These are phyloP conservation scores for Pegoplata infirma DNA, from an alignment of 2,888 invertebrate genomes.

Conservation along the genomic window DNA sequence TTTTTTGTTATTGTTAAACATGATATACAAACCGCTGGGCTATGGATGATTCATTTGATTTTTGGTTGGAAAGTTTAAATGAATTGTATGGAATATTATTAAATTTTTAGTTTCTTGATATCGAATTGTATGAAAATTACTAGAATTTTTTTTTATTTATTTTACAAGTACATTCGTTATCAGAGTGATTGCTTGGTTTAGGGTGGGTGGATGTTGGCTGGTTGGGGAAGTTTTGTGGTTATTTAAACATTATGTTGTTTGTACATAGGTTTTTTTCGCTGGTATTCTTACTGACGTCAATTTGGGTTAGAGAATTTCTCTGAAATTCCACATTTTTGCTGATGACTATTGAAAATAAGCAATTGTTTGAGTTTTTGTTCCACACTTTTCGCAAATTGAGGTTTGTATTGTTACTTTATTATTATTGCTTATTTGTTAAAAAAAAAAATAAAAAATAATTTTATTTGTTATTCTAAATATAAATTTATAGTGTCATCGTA, in stretches of 20 bases:
- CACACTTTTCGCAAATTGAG: conserved; percentile 3
- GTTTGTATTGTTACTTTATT: neutral
- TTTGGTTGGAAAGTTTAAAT: conserved; percentile 9
- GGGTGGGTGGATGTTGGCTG: neutral
- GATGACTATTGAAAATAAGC: conserved; percentile 15
- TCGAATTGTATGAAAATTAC: conserved; percentile 13
- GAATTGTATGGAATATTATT: neutral
- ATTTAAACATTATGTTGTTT: conserved; percentile 4
- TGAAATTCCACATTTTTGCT: conserved; percentile 42
- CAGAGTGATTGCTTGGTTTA: too few species aligned
- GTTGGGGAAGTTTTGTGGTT: conserved; percentile 19
- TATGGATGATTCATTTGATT: conserved; percentile 38
- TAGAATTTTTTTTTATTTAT: neutral
- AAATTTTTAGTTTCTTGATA: conserved; percentile 14
- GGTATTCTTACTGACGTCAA: conserved; percentile 49
- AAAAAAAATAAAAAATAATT: neutral
- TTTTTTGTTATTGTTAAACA: too few species aligned
- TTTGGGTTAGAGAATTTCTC: conserved; percentile 46
- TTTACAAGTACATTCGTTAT: neutral
- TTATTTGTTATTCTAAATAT: conserved; percentile 23
- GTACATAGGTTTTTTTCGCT: neutral
- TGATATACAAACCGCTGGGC: conserved; percentile 5
- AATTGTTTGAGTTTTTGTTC: conserved; percentile 14
- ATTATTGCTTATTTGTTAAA: neutral
- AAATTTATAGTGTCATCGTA: conserved; percentile 1